Evolutionary conservation across 2,113 vertebrate species (phyloP).

Genomic region (Larimichthys polyactis): DNA sequence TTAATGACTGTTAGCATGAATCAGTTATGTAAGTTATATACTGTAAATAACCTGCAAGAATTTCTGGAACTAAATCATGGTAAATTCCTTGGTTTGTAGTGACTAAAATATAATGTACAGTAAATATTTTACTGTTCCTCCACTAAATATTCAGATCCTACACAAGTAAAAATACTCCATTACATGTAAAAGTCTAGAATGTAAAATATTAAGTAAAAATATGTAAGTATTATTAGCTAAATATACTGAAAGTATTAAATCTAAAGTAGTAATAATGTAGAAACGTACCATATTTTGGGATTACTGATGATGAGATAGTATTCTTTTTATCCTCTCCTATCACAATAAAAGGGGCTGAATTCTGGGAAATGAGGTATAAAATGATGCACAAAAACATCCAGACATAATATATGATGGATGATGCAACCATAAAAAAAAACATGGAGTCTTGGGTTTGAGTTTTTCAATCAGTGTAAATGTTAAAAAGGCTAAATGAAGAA

Average conservation of each 20-base stretch:
- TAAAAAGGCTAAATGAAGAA: too few species aligned
- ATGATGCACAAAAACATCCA: too few species aligned
- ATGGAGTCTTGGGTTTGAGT: too few species aligned
- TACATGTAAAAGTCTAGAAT: too few species aligned
- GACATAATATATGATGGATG: too few species aligned
- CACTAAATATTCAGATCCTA: too few species aligned
- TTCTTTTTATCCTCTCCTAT: background rate
- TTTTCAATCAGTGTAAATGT: too few species aligned
- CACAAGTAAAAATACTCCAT: background rate
- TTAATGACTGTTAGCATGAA: constrained; percentile 7
- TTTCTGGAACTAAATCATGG: background rate
- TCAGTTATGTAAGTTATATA: background rate
- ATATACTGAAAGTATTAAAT: background rate
- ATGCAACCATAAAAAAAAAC: too few species aligned
- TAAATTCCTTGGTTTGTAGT: background rate
- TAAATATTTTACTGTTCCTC: too few species aligned
- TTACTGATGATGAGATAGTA: background rate
- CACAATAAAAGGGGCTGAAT: too few species aligned
- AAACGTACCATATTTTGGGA: background rate
- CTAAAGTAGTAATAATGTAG: background rate
- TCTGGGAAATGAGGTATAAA: too few species aligned
- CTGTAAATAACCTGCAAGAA: background rate
- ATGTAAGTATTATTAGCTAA: background rate
- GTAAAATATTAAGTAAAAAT: background rate
- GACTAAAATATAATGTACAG: background rate